Conservation (phyloP, 2,888 invertebrate genomes). For the Sericinus montela region DNA sequence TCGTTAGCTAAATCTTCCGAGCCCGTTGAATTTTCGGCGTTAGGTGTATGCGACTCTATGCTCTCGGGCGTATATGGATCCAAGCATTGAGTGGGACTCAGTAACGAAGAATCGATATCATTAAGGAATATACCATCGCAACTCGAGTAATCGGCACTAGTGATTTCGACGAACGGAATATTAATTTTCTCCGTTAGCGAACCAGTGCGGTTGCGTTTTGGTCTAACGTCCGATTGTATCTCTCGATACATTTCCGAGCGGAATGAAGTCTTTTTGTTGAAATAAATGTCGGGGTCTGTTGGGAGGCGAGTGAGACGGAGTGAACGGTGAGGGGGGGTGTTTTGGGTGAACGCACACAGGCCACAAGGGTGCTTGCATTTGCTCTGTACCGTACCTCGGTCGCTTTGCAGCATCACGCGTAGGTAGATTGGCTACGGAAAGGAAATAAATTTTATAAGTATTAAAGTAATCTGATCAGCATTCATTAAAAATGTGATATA, state of each 20-base stretch:
- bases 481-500: no score
- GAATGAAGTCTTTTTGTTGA: conserved; percentile 22
- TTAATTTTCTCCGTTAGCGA: conserved; percentile 56
- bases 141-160: conserved; percentile 66
- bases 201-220: conserved; percentile 48
- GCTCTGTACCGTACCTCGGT: conserved; percentile 88
- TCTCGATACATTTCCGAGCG: neutral
- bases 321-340: conserved; percentile 30
- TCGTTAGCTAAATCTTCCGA: conserved; percentile 49
- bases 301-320: conserved; percentile 39
- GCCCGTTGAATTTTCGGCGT: conserved; percentile 58
- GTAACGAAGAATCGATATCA: conserved; percentile 72
- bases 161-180: conserved; percentile 72
- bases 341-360: conserved; percentile 46
- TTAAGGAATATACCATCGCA: conserved; percentile 71
- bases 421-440: conserved; percentile 88
- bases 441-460: conserved; percentile 22
- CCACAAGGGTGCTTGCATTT: conserved; percentile 70
- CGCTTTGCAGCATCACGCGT: conserved; percentile 83
- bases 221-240: conserved; percentile 19
- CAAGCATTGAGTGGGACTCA: conserved; percentile 60
- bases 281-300: conserved; percentile 50
- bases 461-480: neutral
- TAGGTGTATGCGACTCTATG: conserved; percentile 86
- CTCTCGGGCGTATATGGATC: conserved; percentile 93